Evolutionary conservation across 1,140 invertebrate species (phyloP).

Genomic region (Anoplophora glabripennis): DNA sequence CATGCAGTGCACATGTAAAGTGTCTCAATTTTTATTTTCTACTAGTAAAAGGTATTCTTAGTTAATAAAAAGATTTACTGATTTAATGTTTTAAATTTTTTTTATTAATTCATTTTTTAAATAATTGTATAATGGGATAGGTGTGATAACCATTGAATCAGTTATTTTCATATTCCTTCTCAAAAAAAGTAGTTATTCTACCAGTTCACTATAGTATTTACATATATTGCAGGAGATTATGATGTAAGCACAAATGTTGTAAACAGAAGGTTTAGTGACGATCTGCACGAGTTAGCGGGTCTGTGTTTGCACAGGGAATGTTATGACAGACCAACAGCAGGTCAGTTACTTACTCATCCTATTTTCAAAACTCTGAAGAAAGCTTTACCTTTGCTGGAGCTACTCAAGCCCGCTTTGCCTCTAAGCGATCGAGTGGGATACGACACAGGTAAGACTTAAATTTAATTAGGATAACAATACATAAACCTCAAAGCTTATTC

Average conservation of each 20-base stretch:
- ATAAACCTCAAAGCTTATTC: not conserved
- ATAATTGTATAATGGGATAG: too few species aligned
- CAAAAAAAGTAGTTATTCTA: too few species aligned
- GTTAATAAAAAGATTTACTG: too few species aligned
- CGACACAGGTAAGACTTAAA: slow-evolving; percentile 45
- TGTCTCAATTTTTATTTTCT: too few species aligned
- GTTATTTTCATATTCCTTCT: too few species aligned
- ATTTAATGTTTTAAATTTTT: too few species aligned
- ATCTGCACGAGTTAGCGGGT: slow-evolving; percentile 74
- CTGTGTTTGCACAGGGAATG: slow-evolving; percentile 68
- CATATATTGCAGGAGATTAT: slow-evolving; percentile 36
- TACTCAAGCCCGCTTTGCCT: slow-evolving; percentile 55
- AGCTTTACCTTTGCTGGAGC: slow-evolving; percentile 48
- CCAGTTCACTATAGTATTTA: too few species aligned
- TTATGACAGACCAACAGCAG: slow-evolving; percentile 60
- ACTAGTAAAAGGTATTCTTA: too few species aligned
- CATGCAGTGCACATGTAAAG: too few species aligned
- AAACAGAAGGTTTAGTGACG: slow-evolving; percentile 63
- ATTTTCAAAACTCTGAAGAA: slow-evolving; percentile 69
- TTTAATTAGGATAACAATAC: slow-evolving; percentile 14
- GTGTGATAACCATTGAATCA: too few species aligned
- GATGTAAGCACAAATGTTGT: slow-evolving; percentile 41
- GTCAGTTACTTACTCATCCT: slow-evolving; percentile 65
- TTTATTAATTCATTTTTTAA: too few species aligned
- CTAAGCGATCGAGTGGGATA: slow-evolving; percentile 50